A percentile compares a stretch with the other conserved stretches of the same genome.
These are phyloP conservation scores for Drosophila pseudotakahashii DNA, from an alignment of 2,888 invertebrate species.

Conservation along the genomic window DNA sequence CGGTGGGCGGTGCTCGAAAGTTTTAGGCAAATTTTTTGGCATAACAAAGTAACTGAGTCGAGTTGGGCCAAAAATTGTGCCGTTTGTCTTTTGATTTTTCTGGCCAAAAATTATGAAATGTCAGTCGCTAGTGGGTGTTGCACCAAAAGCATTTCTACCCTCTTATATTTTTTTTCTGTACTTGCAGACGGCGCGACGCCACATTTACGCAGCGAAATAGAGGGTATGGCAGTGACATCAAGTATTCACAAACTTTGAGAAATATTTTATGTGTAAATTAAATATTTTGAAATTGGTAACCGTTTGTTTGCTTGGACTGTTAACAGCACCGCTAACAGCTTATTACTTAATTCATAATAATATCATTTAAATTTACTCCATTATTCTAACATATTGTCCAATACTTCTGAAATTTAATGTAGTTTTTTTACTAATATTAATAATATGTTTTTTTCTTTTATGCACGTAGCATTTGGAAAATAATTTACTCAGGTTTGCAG, in stretches of 20 bases:
- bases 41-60: constrained; percentile 56
- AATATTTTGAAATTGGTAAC: too few relatives aligned
- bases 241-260: constrained; percentile 56
- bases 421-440: too few relatives aligned
- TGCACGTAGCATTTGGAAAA: too few relatives aligned
- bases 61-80: constrained; percentile 56
- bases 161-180: constrained; percentile 25
- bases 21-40: constrained; percentile 75
- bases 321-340: too few relatives aligned
- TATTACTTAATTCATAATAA: too few relatives aligned
- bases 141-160: constrained; percentile 32
- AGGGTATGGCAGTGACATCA: constrained; percentile 58
- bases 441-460: not conserved
- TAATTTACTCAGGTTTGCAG: not conserved
- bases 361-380: too few relatives aligned
- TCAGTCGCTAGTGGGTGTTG: constrained; percentile 66
- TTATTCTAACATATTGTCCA: too few relatives aligned
- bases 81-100: constrained; percentile 63
- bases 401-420: too few relatives aligned
- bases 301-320: too few relatives aligned
- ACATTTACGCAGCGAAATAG: constrained; percentile 18
- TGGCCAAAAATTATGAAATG: constrained; percentile 68
- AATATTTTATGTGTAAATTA: too few relatives aligned
- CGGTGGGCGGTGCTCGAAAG: constrained; percentile 30
- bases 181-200: constrained; percentile 63